Evolutionary conservation across 2,888 invertebrate genomes (phyloP).

Genomic region (Chrysopilus asiliformis): DNA sequence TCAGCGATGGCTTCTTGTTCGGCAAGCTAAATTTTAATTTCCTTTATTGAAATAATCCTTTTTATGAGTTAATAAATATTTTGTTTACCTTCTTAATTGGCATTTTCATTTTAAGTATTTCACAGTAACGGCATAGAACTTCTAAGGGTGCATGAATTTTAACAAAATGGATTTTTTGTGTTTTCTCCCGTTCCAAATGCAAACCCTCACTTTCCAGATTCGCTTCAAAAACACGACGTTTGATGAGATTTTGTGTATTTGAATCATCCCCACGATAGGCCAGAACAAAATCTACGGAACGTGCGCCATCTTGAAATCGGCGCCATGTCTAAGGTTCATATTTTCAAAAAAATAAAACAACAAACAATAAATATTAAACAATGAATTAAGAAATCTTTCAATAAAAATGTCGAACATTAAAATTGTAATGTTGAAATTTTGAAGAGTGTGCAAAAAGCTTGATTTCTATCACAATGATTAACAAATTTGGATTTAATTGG

Average conservation of each 20-base stretch:
- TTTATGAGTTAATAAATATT: constrained; percentile 17
- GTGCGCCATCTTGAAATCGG: constrained; percentile 39
- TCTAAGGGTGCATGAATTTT: constrained; percentile 62
- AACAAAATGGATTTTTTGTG: constrained; percentile 50
- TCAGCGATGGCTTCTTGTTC: constrained; percentile 33
- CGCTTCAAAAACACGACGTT: constrained; percentile 44
- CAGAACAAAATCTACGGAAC: constrained; percentile 47
- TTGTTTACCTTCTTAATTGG: constrained; percentile 62
- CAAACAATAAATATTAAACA: too few species aligned
- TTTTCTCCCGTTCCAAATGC: constrained; percentile 45
- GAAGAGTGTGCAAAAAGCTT: too few species aligned
- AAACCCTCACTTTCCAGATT: constrained; percentile 49
- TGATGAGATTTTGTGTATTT: constrained; percentile 29
- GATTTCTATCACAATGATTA: too few species aligned
- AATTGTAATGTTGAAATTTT: too few species aligned
- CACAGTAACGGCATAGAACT: constrained; percentile 57
- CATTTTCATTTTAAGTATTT: constrained; percentile 62
- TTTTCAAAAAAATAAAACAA: not conserved
- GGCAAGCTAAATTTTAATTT: constrained; percentile 28
- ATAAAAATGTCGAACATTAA: too few species aligned
- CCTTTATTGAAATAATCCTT: too few species aligned
- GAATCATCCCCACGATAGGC: constrained; percentile 41
- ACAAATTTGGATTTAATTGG: too few species aligned
- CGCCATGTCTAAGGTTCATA: constrained; percentile 36
- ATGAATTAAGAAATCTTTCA: too few species aligned